These are phyloP conservation scores for Porites lutea DNA, from an alignment of 64 coral and sea anemone genomes.

Conservation along the genomic window DNA sequence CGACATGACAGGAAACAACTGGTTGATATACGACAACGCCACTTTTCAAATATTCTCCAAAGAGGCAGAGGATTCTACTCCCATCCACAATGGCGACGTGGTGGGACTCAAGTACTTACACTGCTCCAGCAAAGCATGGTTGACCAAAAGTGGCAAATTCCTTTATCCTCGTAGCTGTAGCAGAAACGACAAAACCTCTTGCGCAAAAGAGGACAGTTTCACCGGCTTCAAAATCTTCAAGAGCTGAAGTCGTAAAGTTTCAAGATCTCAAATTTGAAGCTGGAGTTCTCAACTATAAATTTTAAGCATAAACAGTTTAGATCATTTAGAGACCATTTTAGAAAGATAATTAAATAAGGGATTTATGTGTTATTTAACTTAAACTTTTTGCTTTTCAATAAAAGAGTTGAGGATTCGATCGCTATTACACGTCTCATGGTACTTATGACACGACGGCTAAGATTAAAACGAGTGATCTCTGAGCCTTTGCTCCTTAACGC, in stretches of 20 bases:
- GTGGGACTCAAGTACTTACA: slow-evolving; percentile 10
- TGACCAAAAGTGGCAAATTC: not conserved
- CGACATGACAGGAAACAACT: not conserved
- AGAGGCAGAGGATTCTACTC: not conserved
- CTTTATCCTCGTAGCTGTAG: slow-evolving; percentile 44
- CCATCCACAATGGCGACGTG: slow-evolving; percentile 5
- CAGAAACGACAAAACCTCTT: slow-evolving; percentile 3
- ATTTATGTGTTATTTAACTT: too few species aligned
- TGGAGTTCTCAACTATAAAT: not conserved
- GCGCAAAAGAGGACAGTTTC: slow-evolving; percentile 11
- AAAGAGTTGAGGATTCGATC: too few species aligned
- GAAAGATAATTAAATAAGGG: too few species aligned
- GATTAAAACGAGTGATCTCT: too few species aligned
- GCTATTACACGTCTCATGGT: too few species aligned
- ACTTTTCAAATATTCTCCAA: slow-evolving; percentile 27
- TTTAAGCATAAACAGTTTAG: not conserved
- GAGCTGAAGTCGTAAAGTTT: not conserved
- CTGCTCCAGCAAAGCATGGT: not conserved
- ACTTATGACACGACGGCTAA: too few species aligned
- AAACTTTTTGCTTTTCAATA: too few species aligned
- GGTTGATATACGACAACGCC: not conserved
- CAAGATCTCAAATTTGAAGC: not conserved
- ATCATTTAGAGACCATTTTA: too few species aligned
- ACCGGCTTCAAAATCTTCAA: slow-evolving; percentile 75
- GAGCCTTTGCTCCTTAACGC: too few species aligned